Evolutionary conservation across 2,888 invertebrate genomes (phyloP).

Genomic region (Troides oblongomaculatus): DNA sequence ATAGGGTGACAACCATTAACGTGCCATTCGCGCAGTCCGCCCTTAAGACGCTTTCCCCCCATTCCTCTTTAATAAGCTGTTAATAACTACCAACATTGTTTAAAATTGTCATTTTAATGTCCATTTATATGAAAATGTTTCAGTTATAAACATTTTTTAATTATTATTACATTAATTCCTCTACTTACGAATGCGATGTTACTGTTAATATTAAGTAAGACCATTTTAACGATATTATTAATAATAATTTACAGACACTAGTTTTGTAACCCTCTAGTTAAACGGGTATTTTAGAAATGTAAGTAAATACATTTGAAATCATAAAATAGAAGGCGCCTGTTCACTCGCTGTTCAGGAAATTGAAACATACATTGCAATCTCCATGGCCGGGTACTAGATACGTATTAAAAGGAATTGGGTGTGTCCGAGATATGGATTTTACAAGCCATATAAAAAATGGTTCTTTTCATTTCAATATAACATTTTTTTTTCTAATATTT

Average conservation of each 20-base stretch:
- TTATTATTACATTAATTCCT: too few relatives aligned
- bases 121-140: neutral
- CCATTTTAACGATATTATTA: too few relatives aligned
- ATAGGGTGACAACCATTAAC: conserved; percentile 62
- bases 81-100: conserved; percentile 7
- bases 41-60: conserved; percentile 43
- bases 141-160: neutral
- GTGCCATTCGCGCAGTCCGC: conserved; percentile 44
- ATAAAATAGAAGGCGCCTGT: conserved; percentile 53
- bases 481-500: neutral
- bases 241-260: neutral
- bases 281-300: conserved; percentile 14
- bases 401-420: conserved; percentile 42
- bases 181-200: too few relatives aligned
- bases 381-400: conserved; percentile 39
- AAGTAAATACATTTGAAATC: conserved; percentile 43
- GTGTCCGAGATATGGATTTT: conserved; percentile 32
- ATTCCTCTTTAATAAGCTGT: conserved; percentile 30
- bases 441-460: conserved; percentile 2
- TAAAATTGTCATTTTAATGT: neutral
- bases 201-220: too few relatives aligned
- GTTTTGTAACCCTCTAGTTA: neutral
- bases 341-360: conserved; percentile 62
- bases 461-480: neutral
- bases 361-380: conserved; percentile 74